These are phyloP conservation scores for Spodoptera frugiperda DNA, from an alignment of 1,140 invertebrate genomes.

Conservation along the genomic window DNA sequence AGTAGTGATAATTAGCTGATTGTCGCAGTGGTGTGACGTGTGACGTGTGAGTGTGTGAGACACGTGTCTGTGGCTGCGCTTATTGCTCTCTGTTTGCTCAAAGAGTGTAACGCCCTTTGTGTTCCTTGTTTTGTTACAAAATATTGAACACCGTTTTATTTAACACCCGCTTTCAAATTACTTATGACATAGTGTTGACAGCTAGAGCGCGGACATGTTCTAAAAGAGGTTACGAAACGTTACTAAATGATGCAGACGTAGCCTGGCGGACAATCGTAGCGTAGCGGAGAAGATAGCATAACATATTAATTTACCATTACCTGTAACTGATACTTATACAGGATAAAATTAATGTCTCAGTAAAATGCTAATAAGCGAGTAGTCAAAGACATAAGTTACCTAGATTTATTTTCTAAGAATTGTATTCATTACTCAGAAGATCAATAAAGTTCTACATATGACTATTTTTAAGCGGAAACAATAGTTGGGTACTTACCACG, in stretches of 20 bases:
- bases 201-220: slow-evolving; percentile 55
- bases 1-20: slow-evolving; percentile 50
- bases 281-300: background rate
- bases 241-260: slow-evolving; percentile 36
- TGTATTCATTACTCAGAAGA: background rate
- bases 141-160: slow-evolving; percentile 86
- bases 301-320: background rate
- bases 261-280: background rate
- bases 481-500: background rate
- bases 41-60: slow-evolving; percentile 50
- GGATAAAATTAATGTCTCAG: background rate
- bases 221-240: slow-evolving; percentile 68
- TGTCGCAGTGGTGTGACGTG: slow-evolving; percentile 7
- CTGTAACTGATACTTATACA: background rate
- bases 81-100: slow-evolving; percentile 73
- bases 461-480: background rate
- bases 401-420: slow-evolving; percentile 19
- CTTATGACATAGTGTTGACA: slow-evolving; percentile 74
- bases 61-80: slow-evolving; percentile 65
- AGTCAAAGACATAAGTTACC: background rate
- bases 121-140: slow-evolving; percentile 85
- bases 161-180: slow-evolving; percentile 84
- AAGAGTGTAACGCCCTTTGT: slow-evolving; percentile 84
- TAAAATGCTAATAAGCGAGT: too few relatives aligned
- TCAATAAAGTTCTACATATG: slow-evolving; percentile 7